Conservation (phyloP, 2,113 vertebrate genomes). For the Chionis minor region DNA sequence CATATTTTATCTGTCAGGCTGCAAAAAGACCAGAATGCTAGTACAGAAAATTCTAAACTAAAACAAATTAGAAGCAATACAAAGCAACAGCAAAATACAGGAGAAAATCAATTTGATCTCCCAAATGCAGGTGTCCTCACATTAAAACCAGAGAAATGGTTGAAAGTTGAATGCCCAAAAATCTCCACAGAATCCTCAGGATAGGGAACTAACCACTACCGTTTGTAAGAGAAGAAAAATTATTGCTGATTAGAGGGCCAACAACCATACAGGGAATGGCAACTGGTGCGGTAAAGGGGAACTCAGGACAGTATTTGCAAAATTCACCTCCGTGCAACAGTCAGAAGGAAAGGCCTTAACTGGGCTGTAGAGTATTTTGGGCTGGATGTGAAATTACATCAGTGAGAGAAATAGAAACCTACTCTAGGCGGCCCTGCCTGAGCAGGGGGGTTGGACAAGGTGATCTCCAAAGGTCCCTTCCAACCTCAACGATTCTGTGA, state of each 20-base stretch:
- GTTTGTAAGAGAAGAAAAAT: not conserved
- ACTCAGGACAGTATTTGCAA: not conserved
- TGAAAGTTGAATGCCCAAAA: not conserved
- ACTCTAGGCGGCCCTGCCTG: not conserved
- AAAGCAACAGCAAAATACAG: not conserved
- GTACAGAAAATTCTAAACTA: not conserved
- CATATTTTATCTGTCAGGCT: not conserved
- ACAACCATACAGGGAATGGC: not conserved
- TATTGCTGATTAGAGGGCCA: not conserved
- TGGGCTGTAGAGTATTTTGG: not conserved
- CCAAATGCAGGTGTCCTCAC: not conserved
- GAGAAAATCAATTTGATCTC: not conserved
- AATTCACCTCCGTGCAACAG: not conserved
- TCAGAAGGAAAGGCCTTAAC: slow-evolving; percentile 16
- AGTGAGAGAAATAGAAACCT: not conserved
- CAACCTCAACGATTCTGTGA: not conserved
- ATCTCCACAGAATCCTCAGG: not conserved
- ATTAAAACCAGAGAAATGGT: not conserved
- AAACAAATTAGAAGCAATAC: not conserved
- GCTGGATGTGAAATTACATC: not conserved
- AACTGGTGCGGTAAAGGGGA: not conserved
- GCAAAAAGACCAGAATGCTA: not conserved
- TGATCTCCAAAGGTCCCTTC: not conserved
- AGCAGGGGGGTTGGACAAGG: not conserved
- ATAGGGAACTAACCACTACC: not conserved